phyloP scores from a whole-genome alignment of 2,113 vertebrate genomes.

The Cyprinodon brontotheroides region DNA sequence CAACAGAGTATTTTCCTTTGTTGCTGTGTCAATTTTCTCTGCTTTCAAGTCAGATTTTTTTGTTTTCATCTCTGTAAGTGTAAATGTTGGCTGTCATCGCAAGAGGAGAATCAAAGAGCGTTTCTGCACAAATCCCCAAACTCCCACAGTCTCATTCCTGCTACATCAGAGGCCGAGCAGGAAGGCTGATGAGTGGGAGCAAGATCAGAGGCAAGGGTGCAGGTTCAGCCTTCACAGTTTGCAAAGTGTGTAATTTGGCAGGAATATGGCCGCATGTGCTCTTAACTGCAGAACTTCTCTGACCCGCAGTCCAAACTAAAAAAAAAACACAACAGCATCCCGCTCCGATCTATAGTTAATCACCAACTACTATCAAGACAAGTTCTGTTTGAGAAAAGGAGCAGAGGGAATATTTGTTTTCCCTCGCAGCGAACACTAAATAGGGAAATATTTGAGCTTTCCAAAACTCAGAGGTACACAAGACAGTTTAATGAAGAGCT shows the following conservation, averaged over 20 bases:
- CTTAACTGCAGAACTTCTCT: constrained; percentile 7
- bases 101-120: constrained; percentile 23
- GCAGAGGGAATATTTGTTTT: constrained; percentile 42
- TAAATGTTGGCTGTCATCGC: constrained; percentile 3
- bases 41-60: neutral
- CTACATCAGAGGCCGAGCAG: constrained; percentile 12
- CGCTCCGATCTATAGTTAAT: neutral
- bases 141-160: neutral
- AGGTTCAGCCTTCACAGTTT: constrained; percentile 15
- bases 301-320: constrained; percentile 15
- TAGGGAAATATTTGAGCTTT: constrained; percentile 48
- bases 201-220: constrained; percentile 23
- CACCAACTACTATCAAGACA: constrained; percentile 6
- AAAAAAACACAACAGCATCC: neutral
- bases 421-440: constrained; percentile 52
- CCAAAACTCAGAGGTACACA: constrained; percentile 37
- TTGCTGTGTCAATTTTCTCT: neutral
- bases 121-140: constrained; percentile 12
- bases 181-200: constrained; percentile 4
- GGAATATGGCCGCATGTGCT: neutral
- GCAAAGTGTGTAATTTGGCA: constrained; percentile 28
- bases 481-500: constrained; percentile 25
- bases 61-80: neutral
- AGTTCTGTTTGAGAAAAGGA: constrained; percentile 34
- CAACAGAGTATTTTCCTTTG: neutral